Evolutionary conservation across 2,113 vertebrate species (phyloP).

Genomic region (Hydropotes inermis): DNA sequence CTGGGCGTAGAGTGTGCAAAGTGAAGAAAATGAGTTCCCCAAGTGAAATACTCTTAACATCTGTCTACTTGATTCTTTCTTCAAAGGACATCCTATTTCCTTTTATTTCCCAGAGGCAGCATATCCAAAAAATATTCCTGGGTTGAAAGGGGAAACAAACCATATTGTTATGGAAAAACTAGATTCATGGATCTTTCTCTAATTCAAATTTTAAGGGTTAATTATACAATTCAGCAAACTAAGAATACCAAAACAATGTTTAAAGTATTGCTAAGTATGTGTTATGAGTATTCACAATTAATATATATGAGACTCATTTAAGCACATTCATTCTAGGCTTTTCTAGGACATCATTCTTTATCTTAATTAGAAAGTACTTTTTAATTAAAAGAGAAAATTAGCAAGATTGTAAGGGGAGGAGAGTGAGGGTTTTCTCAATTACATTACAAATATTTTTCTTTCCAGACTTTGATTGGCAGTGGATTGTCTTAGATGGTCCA

Average conservation of each 20-base stretch:
- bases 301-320: neutral
- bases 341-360: neutral
- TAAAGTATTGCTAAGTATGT: neutral
- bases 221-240: neutral
- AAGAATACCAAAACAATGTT: neutral
- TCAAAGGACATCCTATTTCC: neutral
- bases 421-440: neutral
- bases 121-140: neutral
- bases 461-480: constrained; percentile 74
- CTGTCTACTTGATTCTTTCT: neutral
- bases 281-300: neutral
- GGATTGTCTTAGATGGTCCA: constrained; percentile 82
- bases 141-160: neutral
- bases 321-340: neutral
- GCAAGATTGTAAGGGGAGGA: neutral
- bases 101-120: neutral
- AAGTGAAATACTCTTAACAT: neutral
- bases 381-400: neutral
- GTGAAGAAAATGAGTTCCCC: neutral
- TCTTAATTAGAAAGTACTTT: neutral
- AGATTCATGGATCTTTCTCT: neutral
- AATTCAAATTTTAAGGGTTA: neutral
- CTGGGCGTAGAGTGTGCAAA: neutral
- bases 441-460: neutral
- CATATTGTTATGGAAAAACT: neutral